A percentile compares a stretch with the other conserved stretches of the same genome.
phyloP scores from a whole-genome alignment of 1,140 invertebrate species.

The Drosophila leontia region DNA sequence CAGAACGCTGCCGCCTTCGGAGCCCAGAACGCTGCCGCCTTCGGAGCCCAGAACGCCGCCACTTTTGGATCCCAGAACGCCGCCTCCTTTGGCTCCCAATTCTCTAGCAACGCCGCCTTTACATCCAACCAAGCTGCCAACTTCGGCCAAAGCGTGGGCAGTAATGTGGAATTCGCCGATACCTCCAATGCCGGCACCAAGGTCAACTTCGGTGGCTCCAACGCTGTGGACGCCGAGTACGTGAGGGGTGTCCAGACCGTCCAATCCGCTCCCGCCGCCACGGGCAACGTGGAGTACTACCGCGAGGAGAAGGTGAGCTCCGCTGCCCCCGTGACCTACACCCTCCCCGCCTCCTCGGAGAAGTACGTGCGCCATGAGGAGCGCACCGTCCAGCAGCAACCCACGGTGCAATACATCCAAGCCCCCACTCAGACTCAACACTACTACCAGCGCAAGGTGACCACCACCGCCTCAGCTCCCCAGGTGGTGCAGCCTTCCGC shows the following conservation, averaged over 20 bases:
- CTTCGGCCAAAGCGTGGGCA: slow-evolving; percentile 65
- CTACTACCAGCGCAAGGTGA: slow-evolving; percentile 69
- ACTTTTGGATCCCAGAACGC: slow-evolving; percentile 15
- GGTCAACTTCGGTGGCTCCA: slow-evolving; percentile 60
- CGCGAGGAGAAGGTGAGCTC: slow-evolving; percentile 54
- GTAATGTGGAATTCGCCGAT: slow-evolving; percentile 69
- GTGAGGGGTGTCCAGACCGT: slow-evolving; percentile 31
- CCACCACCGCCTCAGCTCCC: slow-evolving; percentile 52
- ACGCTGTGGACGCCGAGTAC: slow-evolving; percentile 33
- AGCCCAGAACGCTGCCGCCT: slow-evolving; percentile 25
- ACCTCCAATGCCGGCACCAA: slow-evolving; percentile 58
- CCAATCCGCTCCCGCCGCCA: slow-evolving; percentile 19
- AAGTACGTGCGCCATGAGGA: slow-evolving; percentile 72
- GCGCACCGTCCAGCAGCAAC: slow-evolving; percentile 57
- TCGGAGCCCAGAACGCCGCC: slow-evolving; percentile 46
- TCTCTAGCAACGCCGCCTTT: slow-evolving; percentile 63
- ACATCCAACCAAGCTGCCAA: slow-evolving; percentile 56
- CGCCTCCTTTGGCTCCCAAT: slow-evolving; percentile 45
- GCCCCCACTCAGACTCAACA: slow-evolving; percentile 60
- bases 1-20: slow-evolving; percentile 22
- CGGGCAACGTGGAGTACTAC: slow-evolving; percentile 60
- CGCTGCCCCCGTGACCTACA: slow-evolving; percentile 52
- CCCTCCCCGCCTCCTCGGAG: slow-evolving; percentile 61
- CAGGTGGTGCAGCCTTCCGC: slow-evolving; percentile 54
- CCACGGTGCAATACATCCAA: slow-evolving; percentile 47